Evolutionary conservation across 2,797 vertebrate species (phyloP).

Genomic region (Lutjanus campechanus): DNA sequence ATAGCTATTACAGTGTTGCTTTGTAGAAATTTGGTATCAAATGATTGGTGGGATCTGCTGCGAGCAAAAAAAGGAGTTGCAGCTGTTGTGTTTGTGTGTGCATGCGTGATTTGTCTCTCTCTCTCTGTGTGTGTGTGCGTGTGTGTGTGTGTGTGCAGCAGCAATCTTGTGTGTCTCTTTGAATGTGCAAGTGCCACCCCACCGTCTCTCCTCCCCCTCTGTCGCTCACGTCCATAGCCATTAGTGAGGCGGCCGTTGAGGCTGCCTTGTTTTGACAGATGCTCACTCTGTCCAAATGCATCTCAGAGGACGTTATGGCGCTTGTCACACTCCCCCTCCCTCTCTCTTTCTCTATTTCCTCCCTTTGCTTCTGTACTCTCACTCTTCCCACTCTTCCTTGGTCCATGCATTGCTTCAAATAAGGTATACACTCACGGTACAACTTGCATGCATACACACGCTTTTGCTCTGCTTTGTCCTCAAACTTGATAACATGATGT

Average conservation of each 20-base stretch:
- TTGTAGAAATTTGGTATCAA: constrained; percentile 74
- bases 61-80: constrained; percentile 50
- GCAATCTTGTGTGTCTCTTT: constrained; percentile 63
- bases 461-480: constrained; percentile 14
- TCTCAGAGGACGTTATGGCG: constrained; percentile 87
- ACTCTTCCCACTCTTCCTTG: constrained; percentile 33
- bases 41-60: constrained; percentile 75
- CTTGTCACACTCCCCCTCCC: constrained; percentile 81
- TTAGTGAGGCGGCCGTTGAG: constrained; percentile 84
- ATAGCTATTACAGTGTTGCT: constrained; percentile 72
- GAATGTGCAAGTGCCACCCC: constrained; percentile 64
- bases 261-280: constrained; percentile 89
- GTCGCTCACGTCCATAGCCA: constrained; percentile 83
- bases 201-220: constrained; percentile 72
- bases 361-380: constrained; percentile 54
- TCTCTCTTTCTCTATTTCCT: constrained; percentile 56
- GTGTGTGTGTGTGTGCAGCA: not conserved
- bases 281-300: constrained; percentile 88
- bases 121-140: constrained; percentile 30
- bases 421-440: constrained; percentile 5
- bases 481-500: constrained; percentile 4
- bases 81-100: constrained; percentile 56
- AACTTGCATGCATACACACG: constrained; percentile 10
- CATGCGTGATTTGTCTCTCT: constrained; percentile 41
- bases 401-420: constrained; percentile 48